Evolutionary conservation across 2,888 invertebrate species (phyloP), one percentile per base, ranked within the genome.

Genomic region (Petrolisthes cinctipes): DNA sequence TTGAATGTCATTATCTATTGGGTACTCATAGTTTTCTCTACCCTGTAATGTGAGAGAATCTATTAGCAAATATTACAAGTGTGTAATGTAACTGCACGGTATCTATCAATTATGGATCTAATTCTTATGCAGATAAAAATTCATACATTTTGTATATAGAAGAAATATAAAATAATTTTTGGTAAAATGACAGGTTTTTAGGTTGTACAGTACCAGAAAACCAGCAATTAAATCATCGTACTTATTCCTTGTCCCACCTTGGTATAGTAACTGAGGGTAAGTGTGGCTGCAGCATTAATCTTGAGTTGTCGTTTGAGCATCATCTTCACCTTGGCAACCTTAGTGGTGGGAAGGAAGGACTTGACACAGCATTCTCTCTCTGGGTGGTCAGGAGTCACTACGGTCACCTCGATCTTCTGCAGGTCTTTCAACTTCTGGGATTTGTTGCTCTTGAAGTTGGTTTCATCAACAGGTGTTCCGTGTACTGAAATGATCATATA

Each of bases 251-350:
- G 37, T 37, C 37, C 37, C 37, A 89, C 89, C 78, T 76, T 83
- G n/a, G 4, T 66, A 51, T n/a, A 76, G 76, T 81, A 86, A 23
- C 83, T 86, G 53, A 89, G 76, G n/a, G 53, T 80, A 5, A 86
- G 51, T 20, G 75, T 37, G 17, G 37, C 23, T 6, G 76, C 78
- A 0, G 89, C 71, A 75, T 61, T 86, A 23, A 90, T 82, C 79
- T 90, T 90, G 56, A 88, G 51, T 17, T 82, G 85, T 7, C 90
- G 53, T 79, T 89, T 88, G 14, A 90, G 80, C 90, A 90, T 90
- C 90, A 90, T 90, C 85, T 88, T 90, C 57, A 90, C 66, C 20
- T 88, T 88, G 53, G 88, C 76, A 23, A 89, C 73, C 73, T 78
- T 84, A 53, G 82, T 85, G 17, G 86, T 56, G 0, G 86, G 86